Percentiles rank a stretch among this genome's conserved stretches.
These are phyloP conservation scores for Brenthis ino DNA, from an alignment of 2,888 invertebrate genomes.

Conservation along the genomic window DNA sequence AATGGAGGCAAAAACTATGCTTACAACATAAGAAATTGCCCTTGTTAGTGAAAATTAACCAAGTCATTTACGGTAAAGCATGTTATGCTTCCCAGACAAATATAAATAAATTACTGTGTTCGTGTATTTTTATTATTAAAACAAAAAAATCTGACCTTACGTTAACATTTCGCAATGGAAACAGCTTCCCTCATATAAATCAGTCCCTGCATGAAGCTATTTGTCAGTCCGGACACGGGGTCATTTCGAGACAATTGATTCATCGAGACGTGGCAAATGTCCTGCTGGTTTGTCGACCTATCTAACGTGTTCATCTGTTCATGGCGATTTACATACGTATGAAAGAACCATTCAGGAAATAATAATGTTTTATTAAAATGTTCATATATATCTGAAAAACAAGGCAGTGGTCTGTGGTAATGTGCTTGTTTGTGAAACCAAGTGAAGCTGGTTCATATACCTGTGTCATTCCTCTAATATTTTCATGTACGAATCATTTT, in stretches of 20 bases:
- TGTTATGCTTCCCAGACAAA: not conserved
- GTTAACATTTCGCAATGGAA: slow-evolving; percentile 25
- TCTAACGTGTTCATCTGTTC: slow-evolving; percentile 25
- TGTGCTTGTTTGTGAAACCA: too few species aligned
- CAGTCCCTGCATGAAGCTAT: slow-evolving; percentile 42
- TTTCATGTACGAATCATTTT: too few species aligned
- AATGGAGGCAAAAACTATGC: not conserved
- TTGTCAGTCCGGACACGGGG: slow-evolving; percentile 55
- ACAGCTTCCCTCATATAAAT: slow-evolving; percentile 34
- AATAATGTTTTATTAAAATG: too few species aligned
- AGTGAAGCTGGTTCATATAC: too few species aligned
- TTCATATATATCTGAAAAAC: too few species aligned
- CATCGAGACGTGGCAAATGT: slow-evolving; percentile 70
- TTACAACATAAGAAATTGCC: too few species aligned
- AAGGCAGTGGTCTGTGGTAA: too few species aligned
- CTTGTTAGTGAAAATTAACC: too few species aligned
- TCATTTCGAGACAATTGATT: slow-evolving; percentile 73
- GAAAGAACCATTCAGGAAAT: too few species aligned
- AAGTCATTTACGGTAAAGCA: not conserved
- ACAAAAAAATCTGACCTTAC: not conserved
- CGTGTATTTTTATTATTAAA: not conserved
- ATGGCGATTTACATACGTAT: slow-evolving; percentile 9
- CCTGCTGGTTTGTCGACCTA: slow-evolving; percentile 43
- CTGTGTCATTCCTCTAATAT: too few species aligned
- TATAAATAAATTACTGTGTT: not conserved